phyloP scores from a whole-genome alignment of 2,113 vertebrate species.

The Oxyura jamaicensis region DNA sequence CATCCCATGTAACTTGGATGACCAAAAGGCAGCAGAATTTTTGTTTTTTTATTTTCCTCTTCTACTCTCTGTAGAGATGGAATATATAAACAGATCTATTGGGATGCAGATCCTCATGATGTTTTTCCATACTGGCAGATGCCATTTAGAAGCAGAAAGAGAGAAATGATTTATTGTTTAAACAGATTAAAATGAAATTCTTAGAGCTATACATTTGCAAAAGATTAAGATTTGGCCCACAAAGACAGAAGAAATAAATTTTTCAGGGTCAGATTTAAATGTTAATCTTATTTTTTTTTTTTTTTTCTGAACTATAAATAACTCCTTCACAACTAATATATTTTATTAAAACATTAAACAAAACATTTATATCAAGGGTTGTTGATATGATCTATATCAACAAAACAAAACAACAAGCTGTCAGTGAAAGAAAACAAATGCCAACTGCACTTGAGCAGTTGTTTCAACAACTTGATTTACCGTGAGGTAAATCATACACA shows the following conservation, averaged over 20 bases:
- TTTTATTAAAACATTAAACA: neutral
- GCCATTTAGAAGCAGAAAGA: neutral
- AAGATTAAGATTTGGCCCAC: neutral
- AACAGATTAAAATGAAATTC: neutral
- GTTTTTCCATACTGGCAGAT: neutral
- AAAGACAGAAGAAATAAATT: neutral
- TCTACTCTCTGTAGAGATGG: neutral
- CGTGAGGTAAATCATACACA: neutral
- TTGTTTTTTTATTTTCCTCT: neutral
- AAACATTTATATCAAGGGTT: neutral
- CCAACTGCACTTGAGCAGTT: neutral
- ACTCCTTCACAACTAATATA: neutral
- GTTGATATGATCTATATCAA: too few relatives aligned
- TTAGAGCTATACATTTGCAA: neutral
- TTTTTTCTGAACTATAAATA: neutral
- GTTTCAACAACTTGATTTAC: too few relatives aligned
- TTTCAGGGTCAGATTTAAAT: neutral
- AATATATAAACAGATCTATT: neutral
- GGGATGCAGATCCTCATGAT: neutral
- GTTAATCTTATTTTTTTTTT: neutral
- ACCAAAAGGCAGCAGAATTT: neutral
- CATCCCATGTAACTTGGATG: neutral
- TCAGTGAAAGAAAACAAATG: neutral
- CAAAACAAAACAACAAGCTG: neutral
- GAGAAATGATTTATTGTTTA: neutral